These are phyloP conservation scores for Eucera pruinosa DNA, from an alignment of 2,888 invertebrate genomes.

Conservation along the genomic window DNA sequence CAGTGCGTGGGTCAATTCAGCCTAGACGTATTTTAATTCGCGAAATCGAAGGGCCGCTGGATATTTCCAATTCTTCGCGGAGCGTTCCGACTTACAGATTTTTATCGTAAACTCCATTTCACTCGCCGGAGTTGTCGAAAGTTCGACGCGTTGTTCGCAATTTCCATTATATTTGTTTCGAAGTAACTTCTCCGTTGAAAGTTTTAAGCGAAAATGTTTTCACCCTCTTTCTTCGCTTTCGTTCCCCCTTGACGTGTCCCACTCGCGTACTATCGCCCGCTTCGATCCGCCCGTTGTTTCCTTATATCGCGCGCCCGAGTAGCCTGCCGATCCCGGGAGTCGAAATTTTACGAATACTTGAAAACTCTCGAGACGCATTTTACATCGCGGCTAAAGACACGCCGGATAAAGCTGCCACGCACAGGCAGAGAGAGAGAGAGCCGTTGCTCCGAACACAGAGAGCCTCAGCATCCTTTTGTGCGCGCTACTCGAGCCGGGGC, in stretches of 20 bases:
- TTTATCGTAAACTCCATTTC: slow-evolving; percentile 27
- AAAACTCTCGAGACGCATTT: slow-evolving; percentile 48
- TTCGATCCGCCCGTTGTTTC: slow-evolving; percentile 31
- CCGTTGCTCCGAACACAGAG: slow-evolving; percentile 18
- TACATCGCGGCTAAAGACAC: slow-evolving; percentile 22
- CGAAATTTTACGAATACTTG: slow-evolving; percentile 42
- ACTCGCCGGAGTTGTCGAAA: slow-evolving; percentile 25
- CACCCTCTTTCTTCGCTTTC: slow-evolving; percentile 23
- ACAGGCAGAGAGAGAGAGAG: too few species aligned
- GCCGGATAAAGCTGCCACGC: slow-evolving; percentile 27
- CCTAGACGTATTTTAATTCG: too few species aligned
- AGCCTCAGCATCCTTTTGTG: not conserved
- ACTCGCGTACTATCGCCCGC: slow-evolving; percentile 21
- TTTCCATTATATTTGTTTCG: slow-evolving; percentile 63
- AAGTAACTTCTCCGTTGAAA: slow-evolving; percentile 43
- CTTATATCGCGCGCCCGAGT: slow-evolving; percentile 8
- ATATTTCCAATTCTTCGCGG: not conserved
- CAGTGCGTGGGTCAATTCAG: too few species aligned
- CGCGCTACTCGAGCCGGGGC: slow-evolving; percentile 2
- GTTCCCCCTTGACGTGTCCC: slow-evolving; percentile 3
- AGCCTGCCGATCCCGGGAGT: slow-evolving; percentile 26
- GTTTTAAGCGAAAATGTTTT: slow-evolving; percentile 53
- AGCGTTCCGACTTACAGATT: slow-evolving; percentile 34
- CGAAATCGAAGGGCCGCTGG: not conserved
- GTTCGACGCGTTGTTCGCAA: slow-evolving; percentile 52